phyloP scores from a whole-genome alignment of 1,140 invertebrate species.

The Helicoverpa zea region DNA sequence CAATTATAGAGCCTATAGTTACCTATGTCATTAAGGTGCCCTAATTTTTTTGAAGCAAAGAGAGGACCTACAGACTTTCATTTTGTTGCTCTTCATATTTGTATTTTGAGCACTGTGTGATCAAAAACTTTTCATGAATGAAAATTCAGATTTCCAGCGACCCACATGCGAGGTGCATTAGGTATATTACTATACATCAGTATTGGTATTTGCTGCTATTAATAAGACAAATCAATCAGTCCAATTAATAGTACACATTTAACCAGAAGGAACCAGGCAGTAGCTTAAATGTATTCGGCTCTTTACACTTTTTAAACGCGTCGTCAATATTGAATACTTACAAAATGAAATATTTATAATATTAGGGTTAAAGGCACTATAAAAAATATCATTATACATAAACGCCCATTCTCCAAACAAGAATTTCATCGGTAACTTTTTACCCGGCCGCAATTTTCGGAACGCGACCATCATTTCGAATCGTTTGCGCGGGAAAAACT shows the following conservation, averaged over 20 bases:
- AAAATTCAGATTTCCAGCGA: too few species aligned
- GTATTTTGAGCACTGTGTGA: too few species aligned
- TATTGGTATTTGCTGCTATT: too few species aligned
- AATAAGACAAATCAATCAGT: background rate
- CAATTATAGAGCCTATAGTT: too few species aligned
- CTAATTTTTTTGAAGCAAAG: too few species aligned
- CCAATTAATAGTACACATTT: background rate
- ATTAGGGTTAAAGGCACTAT: constrained; percentile 49
- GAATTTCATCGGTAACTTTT: constrained; percentile 74
- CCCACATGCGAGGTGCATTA: too few species aligned
- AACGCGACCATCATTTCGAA: constrained; percentile 68
- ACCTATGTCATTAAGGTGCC: too few species aligned
- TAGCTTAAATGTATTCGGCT: background rate
- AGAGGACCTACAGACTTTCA: too few species aligned
- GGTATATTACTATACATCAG: too few species aligned
- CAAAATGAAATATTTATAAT: constrained; percentile 55
- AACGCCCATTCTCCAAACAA: constrained; percentile 72
- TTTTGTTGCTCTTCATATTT: too few species aligned
- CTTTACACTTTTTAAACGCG: constrained; percentile 36
- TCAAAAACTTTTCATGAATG: too few species aligned
- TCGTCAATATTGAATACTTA: constrained; percentile 37
- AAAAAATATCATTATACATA: constrained; percentile 74
- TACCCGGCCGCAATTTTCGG: constrained; percentile 70
- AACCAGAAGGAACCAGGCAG: background rate
- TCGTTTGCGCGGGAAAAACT: constrained; percentile 73